Conservation (phyloP, 2,888 invertebrate genomes). For the Agrypnus murinus region DNA sequence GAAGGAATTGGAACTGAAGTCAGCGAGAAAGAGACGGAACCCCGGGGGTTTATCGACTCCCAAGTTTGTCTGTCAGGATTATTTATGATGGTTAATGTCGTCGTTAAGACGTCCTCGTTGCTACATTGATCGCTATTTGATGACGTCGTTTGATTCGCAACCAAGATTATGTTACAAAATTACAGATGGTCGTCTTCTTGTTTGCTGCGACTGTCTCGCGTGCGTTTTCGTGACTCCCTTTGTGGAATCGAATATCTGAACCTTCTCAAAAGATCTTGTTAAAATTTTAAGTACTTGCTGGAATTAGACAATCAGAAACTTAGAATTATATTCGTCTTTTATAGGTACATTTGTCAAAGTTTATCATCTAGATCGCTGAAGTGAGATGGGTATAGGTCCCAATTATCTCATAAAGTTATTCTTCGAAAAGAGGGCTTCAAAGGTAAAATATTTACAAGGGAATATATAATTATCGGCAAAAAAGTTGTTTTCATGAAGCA, state of each 20-base stretch:
- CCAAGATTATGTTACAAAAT: conserved; percentile 59
- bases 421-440: no score
- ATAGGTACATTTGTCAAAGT: no score
- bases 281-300: conserved; percentile 34
- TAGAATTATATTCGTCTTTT: conserved; percentile 7
- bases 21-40: conserved; percentile 41
- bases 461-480: no score
- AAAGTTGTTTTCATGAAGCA: no score
- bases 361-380: no score
- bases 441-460: no score
- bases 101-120: conserved; percentile 64
- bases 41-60: conserved; percentile 59
- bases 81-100: conserved; percentile 65
- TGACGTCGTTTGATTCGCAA: conserved; percentile 64
- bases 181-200: conserved; percentile 57
- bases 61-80: conserved; percentile 61
- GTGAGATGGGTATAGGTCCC: no score
- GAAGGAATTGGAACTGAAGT: neutral
- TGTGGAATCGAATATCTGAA: conserved; percentile 35
- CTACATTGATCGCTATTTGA: conserved; percentile 65
- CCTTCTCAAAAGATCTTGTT: conserved; percentile 33
- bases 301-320: conserved; percentile 2
- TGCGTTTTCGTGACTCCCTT: conserved; percentile 31
- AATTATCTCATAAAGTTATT: no score
- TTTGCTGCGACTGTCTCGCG: conserved; percentile 40